Evolutionary conservation across 2,888 invertebrate genomes (phyloP).

Genomic region (Diarsia rubi): DNA sequence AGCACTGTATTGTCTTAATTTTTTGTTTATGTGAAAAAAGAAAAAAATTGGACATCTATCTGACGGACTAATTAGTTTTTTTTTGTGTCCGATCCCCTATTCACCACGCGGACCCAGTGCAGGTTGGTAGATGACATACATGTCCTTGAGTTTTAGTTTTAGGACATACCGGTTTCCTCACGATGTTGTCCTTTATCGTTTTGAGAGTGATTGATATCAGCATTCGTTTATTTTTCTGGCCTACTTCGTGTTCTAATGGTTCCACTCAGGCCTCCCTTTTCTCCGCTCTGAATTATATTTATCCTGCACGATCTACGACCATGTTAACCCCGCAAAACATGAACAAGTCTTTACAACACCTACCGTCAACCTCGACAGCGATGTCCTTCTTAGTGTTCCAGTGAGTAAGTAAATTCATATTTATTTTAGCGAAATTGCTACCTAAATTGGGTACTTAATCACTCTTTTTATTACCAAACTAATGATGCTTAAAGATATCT

Average conservation of each 20-base stretch:
- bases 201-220: not conserved
- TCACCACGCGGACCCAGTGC: too few species aligned
- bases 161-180: too few species aligned
- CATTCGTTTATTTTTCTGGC: not conserved
- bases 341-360: not conserved
- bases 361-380: not conserved
- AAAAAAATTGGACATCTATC: too few species aligned
- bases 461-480: conserved; percentile 4
- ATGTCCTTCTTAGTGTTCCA: not conserved
- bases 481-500: conserved; percentile 20
- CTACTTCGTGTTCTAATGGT: not conserved
- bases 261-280: not conserved
- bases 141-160: too few species aligned
- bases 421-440: not conserved
- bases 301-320: not conserved
- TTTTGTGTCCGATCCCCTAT: too few species aligned
- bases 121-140: too few species aligned
- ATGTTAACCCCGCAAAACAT: not conserved
- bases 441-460: not conserved
- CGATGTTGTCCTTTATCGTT: too few species aligned
- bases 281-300: not conserved
- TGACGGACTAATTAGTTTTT: too few species aligned
- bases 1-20: too few species aligned
- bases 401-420: not conserved
- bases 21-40: too few species aligned